Conservation (phyloP, 2,113 vertebrate genomes). For the Alectura lathami region DNA sequence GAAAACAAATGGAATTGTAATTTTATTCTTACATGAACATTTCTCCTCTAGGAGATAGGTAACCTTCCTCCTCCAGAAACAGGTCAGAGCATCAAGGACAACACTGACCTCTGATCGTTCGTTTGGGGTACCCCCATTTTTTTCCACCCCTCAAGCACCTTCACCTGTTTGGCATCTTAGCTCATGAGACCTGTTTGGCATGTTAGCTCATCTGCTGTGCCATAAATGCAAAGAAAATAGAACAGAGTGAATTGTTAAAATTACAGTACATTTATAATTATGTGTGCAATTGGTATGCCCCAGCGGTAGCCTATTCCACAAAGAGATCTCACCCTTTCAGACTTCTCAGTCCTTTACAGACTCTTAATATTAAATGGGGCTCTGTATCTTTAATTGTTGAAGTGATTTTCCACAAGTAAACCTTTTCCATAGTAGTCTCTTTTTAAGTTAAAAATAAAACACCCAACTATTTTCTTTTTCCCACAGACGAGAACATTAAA, state of each 20-base stretch:
- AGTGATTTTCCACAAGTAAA: constrained; percentile 64
- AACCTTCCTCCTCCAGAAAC: not conserved
- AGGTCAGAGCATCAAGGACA: not conserved
- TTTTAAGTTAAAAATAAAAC: constrained; percentile 79
- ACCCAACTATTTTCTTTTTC: constrained; percentile 78
- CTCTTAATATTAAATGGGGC: constrained; percentile 34
- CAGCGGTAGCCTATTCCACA: not conserved
- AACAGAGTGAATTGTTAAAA: not conserved
- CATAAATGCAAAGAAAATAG: not conserved
- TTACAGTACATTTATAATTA: not conserved
- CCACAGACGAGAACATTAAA: constrained; percentile 79
- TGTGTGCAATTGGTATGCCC: not conserved
- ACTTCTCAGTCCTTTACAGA: not conserved
- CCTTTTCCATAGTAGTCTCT: constrained; percentile 64
- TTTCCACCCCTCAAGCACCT: not conserved
- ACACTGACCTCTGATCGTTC: not conserved
- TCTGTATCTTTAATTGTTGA: constrained; percentile 67
- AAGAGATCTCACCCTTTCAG: not conserved
- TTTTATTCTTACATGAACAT: not conserved
- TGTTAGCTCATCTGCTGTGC: too few relatives aligned
- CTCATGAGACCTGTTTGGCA: not conserved
- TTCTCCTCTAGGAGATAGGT: not conserved
- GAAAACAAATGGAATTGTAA: not conserved
- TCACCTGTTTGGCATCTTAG: not conserved
- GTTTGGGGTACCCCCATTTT: not conserved